phyloP scores from a whole-genome alignment of 2,113 vertebrate species.

The Mus spicilegus region DNA sequence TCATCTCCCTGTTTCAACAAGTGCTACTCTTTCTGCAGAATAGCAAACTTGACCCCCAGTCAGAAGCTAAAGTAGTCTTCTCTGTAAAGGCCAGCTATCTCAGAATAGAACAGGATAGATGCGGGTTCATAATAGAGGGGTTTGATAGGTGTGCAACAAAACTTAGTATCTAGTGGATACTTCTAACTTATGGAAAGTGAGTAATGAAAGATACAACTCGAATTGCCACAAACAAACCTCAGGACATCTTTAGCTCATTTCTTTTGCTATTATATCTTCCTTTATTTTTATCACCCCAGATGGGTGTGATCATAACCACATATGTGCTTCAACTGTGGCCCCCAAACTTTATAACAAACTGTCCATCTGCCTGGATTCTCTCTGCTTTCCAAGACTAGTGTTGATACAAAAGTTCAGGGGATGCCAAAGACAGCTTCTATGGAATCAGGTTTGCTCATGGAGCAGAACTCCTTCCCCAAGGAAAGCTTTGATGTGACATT shows the following conservation, averaged over 20 bases:
- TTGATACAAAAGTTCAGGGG: neutral
- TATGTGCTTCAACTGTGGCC: neutral
- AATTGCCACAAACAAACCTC: neutral
- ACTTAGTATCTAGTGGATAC: neutral
- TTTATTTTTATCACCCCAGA: neutral
- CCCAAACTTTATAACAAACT: neutral
- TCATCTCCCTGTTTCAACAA: neutral
- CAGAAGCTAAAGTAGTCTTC: neutral
- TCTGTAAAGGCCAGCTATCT: neutral
- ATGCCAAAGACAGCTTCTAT: neutral
- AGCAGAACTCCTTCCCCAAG: neutral
- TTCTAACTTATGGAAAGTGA: neutral
- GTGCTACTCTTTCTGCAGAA: neutral
- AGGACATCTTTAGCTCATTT: neutral
- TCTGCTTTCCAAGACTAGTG: constrained; percentile 5
- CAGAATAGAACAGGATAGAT: neutral
- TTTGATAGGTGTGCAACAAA: neutral
- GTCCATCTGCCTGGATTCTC: neutral
- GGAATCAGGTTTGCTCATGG: neutral
- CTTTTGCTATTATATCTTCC: neutral
- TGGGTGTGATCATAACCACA: neutral
- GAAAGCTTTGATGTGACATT: neutral
- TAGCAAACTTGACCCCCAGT: accelerated
- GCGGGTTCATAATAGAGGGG: neutral
- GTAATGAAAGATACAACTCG: neutral